Evolutionary conservation across 1,140 invertebrate species (phyloP).

Genomic region (Panulirus ornatus): DNA sequence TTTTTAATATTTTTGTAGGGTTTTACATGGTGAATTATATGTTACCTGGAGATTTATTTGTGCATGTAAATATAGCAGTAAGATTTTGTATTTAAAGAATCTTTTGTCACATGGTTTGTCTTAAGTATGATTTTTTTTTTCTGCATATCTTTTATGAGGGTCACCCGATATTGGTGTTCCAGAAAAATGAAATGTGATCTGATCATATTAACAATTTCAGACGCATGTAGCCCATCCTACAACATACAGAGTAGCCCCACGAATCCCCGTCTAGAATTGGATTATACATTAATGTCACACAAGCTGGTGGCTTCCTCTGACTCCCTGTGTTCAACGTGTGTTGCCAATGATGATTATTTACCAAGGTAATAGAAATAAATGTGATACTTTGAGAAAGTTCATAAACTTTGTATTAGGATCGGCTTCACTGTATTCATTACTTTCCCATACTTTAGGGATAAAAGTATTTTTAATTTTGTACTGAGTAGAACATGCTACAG

Average conservation of each 20-base stretch:
- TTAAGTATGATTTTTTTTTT: not conserved
- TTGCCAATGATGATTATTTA: slow-evolving; percentile 18
- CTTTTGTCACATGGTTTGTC: not conserved
- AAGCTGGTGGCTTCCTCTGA: slow-evolving; percentile 20
- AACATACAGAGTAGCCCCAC: slow-evolving; percentile 25
- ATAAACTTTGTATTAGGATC: too few species aligned
- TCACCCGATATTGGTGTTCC: not conserved
- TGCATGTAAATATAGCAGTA: not conserved
- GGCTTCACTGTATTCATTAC: too few species aligned
- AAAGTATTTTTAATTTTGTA: too few species aligned
- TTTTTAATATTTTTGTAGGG: not conserved
- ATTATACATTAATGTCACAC: slow-evolving; percentile 21
- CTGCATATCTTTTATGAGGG: not conserved
- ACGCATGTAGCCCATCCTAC: slow-evolving; percentile 16
- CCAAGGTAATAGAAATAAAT: slow-evolving; percentile 32
- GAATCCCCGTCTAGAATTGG: slow-evolving; percentile 34
- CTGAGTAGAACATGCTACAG: too few species aligned
- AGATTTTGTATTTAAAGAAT: not conserved
- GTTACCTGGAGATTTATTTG: not conserved
- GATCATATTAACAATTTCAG: slow-evolving; percentile 48
- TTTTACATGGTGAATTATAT: not conserved
- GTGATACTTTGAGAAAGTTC: not conserved
- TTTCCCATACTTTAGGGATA: too few species aligned
- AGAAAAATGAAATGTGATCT: slow-evolving; percentile 27
- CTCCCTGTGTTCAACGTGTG: slow-evolving; percentile 27